Conservation (phyloP, 2,113 vertebrate genomes). For the Notarius quadriscutis region DNA sequence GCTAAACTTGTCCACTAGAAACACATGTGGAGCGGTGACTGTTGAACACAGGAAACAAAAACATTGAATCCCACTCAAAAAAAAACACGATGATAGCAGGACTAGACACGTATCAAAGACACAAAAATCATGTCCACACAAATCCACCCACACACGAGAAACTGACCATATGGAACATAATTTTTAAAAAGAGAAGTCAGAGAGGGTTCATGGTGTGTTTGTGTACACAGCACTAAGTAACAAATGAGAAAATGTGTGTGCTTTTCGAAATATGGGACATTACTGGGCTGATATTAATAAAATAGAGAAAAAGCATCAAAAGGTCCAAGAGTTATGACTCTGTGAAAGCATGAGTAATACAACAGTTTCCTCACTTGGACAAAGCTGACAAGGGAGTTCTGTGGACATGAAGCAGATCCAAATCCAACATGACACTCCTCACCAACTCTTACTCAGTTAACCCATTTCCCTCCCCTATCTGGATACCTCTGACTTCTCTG, state of each 20-base stretch:
- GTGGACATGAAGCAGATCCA: slow-evolving; percentile 8
- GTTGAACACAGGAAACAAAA: not conserved
- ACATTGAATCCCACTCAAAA: not conserved
- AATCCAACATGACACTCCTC: slow-evolving; percentile 37
- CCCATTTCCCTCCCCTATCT: not conserved
- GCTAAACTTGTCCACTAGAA: not conserved
- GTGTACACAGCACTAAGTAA: slow-evolving; percentile 24
- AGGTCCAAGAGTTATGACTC: not conserved
- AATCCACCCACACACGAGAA: not conserved
- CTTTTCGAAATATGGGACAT: not conserved
- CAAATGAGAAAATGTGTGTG: slow-evolving; percentile 21
- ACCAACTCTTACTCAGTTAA: slow-evolving; percentile 1
- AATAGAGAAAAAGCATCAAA: slow-evolving; percentile 25
- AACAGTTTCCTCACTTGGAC: slow-evolving; percentile 14
- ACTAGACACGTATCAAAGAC: not conserved
- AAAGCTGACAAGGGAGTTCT: not conserved
- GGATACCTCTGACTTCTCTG: not conserved
- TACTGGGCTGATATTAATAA: slow-evolving; percentile 29
- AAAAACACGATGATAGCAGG: not conserved
- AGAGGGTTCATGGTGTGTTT: slow-evolving; percentile 13
- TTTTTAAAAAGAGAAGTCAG: slow-evolving; percentile 9
- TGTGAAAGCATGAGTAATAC: slow-evolving; percentile 30
- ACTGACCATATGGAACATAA: not conserved
- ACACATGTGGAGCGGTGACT: not conserved
- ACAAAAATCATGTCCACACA: not conserved